A percentile compares a stretch with the other conserved stretches of the same genome.
These are phyloP conservation scores for Buathra laborator DNA, from an alignment of 2,888 invertebrate species.

Conservation along the genomic window DNA sequence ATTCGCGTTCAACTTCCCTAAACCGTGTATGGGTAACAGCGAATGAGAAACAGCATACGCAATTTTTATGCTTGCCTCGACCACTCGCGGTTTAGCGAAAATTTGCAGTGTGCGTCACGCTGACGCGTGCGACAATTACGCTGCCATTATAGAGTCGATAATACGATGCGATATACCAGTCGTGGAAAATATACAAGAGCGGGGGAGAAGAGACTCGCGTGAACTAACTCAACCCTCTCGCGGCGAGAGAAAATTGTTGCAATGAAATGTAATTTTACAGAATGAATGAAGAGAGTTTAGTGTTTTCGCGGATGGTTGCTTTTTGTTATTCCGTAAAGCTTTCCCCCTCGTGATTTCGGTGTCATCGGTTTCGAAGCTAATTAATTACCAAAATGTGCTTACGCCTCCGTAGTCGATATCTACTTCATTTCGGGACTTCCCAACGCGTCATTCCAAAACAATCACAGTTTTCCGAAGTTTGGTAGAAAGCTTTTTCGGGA, in stretches of 20 bases:
- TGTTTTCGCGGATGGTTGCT: background rate
- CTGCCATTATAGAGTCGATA: conserved; percentile 39
- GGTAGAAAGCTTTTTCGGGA: background rate
- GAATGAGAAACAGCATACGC: conserved; percentile 35
- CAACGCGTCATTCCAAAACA: conserved; percentile 19
- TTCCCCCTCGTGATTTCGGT: background rate
- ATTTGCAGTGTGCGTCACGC: conserved; percentile 18
- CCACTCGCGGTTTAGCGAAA: conserved; percentile 45
- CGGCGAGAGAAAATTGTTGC: conserved; percentile 10
- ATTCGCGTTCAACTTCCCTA: conserved; percentile 40
- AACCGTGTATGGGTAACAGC: conserved; percentile 12
- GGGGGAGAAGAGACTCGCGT: background rate
- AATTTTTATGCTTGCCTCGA: conserved; percentile 11
- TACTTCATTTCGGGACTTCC: background rate
- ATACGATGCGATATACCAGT: background rate
- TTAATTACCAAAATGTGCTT: conserved; percentile 25
- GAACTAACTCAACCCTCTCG: background rate
- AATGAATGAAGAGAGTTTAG: background rate
- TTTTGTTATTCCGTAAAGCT: background rate
- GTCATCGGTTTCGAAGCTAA: conserved; percentile 21
- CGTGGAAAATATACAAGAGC: background rate
- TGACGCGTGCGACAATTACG: conserved; percentile 27
- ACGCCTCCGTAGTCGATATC: background rate
- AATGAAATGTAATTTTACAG: background rate
- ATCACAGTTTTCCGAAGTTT: conserved; percentile 40